Conservation (phyloP, 2,888 invertebrate genomes). For the Steromphala cineraria region DNA sequence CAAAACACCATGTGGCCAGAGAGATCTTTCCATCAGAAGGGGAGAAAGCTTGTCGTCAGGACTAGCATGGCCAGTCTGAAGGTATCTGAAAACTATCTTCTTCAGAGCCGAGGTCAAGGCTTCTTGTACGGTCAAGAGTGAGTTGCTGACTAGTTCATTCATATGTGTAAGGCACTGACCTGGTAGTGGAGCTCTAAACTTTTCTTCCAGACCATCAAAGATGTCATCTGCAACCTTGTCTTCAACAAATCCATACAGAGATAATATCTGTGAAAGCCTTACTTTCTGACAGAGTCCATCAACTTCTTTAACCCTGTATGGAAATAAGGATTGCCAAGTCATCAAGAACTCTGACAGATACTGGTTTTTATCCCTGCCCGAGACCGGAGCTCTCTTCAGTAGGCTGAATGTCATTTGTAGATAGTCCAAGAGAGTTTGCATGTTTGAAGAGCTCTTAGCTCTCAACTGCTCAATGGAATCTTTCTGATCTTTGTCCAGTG, state of each 20-base stretch:
- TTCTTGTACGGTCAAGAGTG: background rate
- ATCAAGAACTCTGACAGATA: background rate
- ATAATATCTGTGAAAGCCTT: background rate
- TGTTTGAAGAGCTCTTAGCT: background rate
- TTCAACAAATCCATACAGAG: constrained; percentile 16
- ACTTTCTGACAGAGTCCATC: background rate
- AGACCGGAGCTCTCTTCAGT: background rate
- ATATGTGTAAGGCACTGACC: constrained; percentile 7
- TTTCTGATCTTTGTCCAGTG: background rate
- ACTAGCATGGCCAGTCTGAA: background rate
- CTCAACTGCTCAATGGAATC: background rate
- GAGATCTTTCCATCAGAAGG: constrained; percentile 32
- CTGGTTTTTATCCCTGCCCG: background rate
- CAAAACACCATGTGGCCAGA: constrained; percentile 40
- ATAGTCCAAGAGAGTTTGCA: constrained; percentile 4
- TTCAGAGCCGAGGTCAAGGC: background rate
- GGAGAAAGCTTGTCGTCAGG: background rate
- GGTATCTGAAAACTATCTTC: background rate
- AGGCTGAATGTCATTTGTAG: constrained; percentile 10
- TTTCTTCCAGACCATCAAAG: constrained; percentile 38
- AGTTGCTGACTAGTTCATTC: background rate
- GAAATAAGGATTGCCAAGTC: constrained; percentile 3
- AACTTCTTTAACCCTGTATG: background rate
- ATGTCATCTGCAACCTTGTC: constrained; percentile 20
- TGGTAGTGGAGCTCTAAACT: constrained; percentile 31